A percentile compares a stretch with the other conserved stretches of the same genome.
Evolutionary conservation across 2,888 invertebrate species (phyloP).

Genomic region (Meiosimyza platycephala): DNA sequence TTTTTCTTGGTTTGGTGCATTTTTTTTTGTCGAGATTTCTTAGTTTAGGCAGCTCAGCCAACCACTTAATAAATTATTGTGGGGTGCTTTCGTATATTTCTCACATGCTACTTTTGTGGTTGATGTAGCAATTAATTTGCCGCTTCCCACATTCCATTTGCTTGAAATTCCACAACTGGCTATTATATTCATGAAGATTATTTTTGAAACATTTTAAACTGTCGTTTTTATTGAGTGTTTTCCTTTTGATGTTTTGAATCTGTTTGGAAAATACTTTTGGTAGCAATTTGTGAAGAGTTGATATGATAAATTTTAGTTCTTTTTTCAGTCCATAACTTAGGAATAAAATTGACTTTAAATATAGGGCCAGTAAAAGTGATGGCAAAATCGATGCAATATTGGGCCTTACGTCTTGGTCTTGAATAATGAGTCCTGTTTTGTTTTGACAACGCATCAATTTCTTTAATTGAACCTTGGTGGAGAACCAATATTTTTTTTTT

Average conservation of each 20-base stretch:
- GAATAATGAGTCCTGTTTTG: too few species aligned
- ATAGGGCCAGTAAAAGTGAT: too few species aligned
- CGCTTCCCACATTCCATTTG: slow-evolving; percentile 15
- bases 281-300: too few species aligned
- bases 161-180: not conserved
- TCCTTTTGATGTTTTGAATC: not conserved
- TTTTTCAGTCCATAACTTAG: too few species aligned
- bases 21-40: not conserved
- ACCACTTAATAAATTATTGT: slow-evolving; percentile 20
- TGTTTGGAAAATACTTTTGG: too few species aligned
- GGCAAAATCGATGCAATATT: too few species aligned
- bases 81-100: slow-evolving; percentile 12
- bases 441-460: too few species aligned
- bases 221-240: slow-evolving; percentile 5
- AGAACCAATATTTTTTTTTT: too few species aligned
- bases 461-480: too few species aligned
- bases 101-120: slow-evolving; percentile 28
- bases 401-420: too few species aligned
- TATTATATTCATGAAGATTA: not conserved
- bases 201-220: slow-evolving; percentile 19
- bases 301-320: too few species aligned
- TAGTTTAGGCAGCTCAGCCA: not conserved
- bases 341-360: too few species aligned
- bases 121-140: slow-evolving; percentile 43
- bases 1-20: not conserved